phyloP scores from a whole-genome alignment of 2,797 vertebrate genomes.

The Remorina albescens region DNA sequence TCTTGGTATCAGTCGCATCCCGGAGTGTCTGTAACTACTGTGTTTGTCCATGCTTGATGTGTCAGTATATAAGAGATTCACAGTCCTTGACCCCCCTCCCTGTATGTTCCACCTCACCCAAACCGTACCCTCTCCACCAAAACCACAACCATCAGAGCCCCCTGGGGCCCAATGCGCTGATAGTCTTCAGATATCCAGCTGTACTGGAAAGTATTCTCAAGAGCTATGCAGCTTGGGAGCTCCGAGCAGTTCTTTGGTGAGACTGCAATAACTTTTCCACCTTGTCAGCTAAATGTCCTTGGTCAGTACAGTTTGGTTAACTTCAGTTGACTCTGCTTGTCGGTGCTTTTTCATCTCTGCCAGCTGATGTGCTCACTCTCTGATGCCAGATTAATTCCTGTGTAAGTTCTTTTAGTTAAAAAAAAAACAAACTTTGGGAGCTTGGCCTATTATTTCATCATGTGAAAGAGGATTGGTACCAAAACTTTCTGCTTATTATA shows the following conservation, averaged over 20 bases:
- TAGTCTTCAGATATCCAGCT: constrained; percentile 48
- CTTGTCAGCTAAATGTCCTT: constrained; percentile 33
- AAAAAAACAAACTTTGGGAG: neutral
- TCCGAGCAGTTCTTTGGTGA: constrained; percentile 47
- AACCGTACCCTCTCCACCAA: constrained; percentile 58
- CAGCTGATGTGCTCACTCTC: constrained; percentile 17
- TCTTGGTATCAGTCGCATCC: constrained; percentile 75
- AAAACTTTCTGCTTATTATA: constrained; percentile 3
- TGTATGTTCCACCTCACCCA: constrained; percentile 64
- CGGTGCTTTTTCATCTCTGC: constrained; percentile 40
- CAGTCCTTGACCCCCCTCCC: constrained; percentile 68
- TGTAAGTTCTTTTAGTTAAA: neutral
- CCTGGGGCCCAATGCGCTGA: constrained; percentile 31
- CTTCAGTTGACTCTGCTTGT: constrained; percentile 2
- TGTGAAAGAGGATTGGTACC: constrained; percentile 42
- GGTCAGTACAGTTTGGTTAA: constrained; percentile 23
- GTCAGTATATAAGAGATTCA: constrained; percentile 82
- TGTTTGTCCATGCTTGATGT: constrained; percentile 82
- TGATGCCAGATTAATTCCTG: constrained; percentile 1
- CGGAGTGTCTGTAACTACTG: constrained; percentile 76
- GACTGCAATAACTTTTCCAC: constrained; percentile 46
- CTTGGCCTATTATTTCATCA: neutral
- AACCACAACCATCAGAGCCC: constrained; percentile 52
- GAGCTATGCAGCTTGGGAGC: constrained; percentile 44
- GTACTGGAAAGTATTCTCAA: constrained; percentile 39